Percentiles rank a stretch among this genome's conserved stretches.
Conservation (phyloP, 2,113 vertebrate genomes). For the Oreochromis aureus region DNA sequence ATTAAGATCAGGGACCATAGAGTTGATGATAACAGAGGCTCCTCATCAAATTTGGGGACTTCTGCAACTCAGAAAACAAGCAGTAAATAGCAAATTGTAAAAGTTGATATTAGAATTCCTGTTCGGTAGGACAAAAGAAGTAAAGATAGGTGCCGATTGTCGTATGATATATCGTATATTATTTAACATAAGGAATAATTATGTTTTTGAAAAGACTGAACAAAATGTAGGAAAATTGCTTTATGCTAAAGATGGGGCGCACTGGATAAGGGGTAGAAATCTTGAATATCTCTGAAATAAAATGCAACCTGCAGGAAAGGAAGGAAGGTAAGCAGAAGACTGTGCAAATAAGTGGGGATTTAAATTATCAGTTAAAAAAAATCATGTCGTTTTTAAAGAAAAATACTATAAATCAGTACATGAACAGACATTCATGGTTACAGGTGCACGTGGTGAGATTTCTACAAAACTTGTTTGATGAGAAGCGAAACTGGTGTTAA, state of each 20-base stretch:
- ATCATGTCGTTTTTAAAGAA: neutral
- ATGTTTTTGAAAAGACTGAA: neutral
- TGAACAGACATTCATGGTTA: neutral
- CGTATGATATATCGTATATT: fast-evolving
- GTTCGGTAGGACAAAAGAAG: neutral
- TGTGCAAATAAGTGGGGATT: neutral
- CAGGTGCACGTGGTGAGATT: neutral
- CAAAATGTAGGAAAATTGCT: neutral
- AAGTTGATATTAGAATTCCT: neutral
- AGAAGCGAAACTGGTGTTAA: neutral
- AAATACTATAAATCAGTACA: neutral
- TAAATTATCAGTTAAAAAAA: neutral
- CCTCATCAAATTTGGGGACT: neutral
- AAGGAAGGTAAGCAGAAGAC: neutral
- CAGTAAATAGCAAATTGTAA: neutral
- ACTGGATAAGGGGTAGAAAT: neutral
- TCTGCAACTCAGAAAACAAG: neutral
- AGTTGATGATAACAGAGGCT: neutral
- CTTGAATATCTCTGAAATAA: fast-evolving
- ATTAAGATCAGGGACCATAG: neutral
- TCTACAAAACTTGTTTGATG: neutral
- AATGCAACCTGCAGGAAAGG: neutral
- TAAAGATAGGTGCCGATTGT: neutral
- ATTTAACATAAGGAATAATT: neutral
- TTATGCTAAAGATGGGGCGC: neutral